Percentiles rank a stretch among this genome's conserved stretches.
phyloP scores from a whole-genome alignment of 2,797 vertebrate genomes.

The Forpus xanthops region DNA sequence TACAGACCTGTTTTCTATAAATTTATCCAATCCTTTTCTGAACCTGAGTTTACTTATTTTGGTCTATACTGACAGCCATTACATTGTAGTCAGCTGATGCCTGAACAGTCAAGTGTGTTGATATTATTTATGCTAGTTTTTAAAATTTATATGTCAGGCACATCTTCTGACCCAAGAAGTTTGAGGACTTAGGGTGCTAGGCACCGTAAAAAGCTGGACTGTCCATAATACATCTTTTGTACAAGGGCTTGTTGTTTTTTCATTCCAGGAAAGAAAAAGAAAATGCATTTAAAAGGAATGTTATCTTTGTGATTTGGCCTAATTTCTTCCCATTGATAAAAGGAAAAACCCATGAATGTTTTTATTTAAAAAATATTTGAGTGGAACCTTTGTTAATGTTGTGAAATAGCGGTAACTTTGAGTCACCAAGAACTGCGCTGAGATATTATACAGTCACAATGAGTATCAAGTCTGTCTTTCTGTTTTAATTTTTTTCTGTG shows the following conservation, averaged over 20 bases:
- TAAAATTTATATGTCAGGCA: background rate
- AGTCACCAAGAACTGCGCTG: background rate
- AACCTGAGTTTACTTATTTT: background rate
- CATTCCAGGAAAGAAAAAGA: background rate
- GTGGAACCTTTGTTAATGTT: slow-evolving; percentile 6
- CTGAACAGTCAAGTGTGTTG: background rate
- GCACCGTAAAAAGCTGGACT: background rate
- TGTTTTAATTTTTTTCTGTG: background rate
- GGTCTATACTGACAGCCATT: background rate
- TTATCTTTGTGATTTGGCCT: slow-evolving; percentile 3
- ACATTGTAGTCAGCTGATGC: background rate
- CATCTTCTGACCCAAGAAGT: background rate
- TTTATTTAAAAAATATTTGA: slow-evolving; percentile 15
- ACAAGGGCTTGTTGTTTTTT: background rate
- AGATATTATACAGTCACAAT: background rate
- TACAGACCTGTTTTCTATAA: background rate
- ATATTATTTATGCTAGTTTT: background rate
- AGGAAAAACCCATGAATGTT: background rate
- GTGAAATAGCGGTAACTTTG: background rate
- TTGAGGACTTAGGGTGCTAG: background rate
- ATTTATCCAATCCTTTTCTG: background rate
- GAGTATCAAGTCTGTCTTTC: background rate
- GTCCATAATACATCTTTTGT: background rate
- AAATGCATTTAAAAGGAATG: background rate
- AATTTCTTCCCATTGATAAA: background rate